Conservation (phyloP, 37 sponge, comb jelly and placozoan genomes). For the Hexactinellida sp. region DNA sequence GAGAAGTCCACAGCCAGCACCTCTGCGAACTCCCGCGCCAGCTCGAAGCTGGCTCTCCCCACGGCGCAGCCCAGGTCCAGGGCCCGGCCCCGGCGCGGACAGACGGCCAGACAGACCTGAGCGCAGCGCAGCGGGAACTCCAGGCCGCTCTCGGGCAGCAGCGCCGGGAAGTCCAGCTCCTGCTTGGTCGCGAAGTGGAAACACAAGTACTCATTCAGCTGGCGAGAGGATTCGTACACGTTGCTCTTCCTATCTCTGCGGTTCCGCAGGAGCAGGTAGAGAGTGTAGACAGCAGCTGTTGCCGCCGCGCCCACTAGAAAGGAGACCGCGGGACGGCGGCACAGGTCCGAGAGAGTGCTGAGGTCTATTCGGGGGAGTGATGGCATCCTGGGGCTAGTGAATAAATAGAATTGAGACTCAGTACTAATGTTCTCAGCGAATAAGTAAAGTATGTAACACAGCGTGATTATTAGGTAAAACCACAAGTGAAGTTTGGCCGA, state of each 20-base stretch:
- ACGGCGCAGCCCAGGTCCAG: conserved; percentile 83
- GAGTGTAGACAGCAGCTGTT: neutral
- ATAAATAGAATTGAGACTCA: too few relatives aligned
- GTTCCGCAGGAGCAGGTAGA: neutral
- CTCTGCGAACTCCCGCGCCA: conserved; percentile 52
- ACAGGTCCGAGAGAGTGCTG: neutral
- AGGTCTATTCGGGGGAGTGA: too few relatives aligned
- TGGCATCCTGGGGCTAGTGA: neutral
- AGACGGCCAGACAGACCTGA: conserved; percentile 47
- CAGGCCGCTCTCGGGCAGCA: conserved; percentile 34
- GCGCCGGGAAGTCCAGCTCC: conserved; percentile 32
- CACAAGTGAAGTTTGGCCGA: too few relatives aligned
- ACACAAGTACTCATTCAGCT: conserved; percentile 58
- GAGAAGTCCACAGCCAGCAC: conserved; percentile 73
- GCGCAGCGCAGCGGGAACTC: conserved; percentile 69
- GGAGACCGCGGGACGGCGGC: neutral
- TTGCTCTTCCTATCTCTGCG: neutral
- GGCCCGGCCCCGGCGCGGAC: conserved; percentile 41
- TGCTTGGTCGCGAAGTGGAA: conserved; percentile 49
- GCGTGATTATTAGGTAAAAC: too few relatives aligned
- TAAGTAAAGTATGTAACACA: too few relatives aligned
- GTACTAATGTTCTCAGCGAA: too few relatives aligned
- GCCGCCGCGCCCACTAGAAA: neutral
- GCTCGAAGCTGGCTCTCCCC: conserved; percentile 67
- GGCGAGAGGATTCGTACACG: conserved; percentile 37